Conservation (phyloP, 2,113 vertebrate genomes). For the Myotis davidii region DNA sequence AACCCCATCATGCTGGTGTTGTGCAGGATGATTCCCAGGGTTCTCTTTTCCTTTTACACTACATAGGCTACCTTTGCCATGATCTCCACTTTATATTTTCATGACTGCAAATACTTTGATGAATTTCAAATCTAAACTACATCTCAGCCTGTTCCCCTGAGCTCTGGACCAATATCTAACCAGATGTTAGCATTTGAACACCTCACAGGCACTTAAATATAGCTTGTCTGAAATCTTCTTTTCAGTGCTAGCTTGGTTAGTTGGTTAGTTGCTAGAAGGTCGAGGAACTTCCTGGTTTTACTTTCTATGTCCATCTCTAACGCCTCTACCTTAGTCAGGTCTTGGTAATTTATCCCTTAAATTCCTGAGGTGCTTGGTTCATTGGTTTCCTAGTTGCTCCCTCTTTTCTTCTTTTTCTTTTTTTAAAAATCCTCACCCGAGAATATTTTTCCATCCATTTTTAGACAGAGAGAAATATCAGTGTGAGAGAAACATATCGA, state of each 20-base stretch:
- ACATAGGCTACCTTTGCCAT: background rate
- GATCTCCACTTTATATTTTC: background rate
- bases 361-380: background rate
- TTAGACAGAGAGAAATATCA: too few relatives aligned
- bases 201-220: background rate
- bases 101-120: background rate
- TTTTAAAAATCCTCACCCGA: too few relatives aligned
- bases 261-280: constrained; percentile 26
- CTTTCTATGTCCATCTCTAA: background rate
- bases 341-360: background rate
- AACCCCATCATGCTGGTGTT: background rate
- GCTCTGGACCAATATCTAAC: background rate
- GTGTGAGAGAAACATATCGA: too few relatives aligned
- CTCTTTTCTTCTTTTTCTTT: background rate
- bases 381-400: background rate
- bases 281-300: background rate
- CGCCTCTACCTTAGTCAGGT: background rate
- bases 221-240: constrained; percentile 29
- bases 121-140: background rate
- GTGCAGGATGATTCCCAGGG: background rate
- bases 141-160: background rate
- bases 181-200: background rate
- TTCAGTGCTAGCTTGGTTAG: background rate
- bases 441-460: too few relatives aligned
- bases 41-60: background rate